Base-by-base conservation (phyloP, 37 sponge, comb jelly and placozoan genomes). In the Ephydatia muelleri region DNA sequence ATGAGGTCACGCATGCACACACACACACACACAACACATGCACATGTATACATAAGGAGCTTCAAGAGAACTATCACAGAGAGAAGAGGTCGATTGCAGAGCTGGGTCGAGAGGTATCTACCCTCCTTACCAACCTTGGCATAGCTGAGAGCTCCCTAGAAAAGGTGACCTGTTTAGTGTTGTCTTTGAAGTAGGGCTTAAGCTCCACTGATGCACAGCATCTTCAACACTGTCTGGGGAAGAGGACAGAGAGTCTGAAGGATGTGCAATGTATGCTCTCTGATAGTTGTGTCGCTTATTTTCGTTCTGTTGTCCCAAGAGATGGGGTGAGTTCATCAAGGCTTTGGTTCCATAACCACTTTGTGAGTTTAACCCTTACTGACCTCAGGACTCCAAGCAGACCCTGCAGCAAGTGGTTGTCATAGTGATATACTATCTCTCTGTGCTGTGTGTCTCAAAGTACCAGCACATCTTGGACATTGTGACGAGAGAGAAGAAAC, bases 381-480 rank as follows among this genome's bases (percentile, higher is more conserved):
- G 3, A 5, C 22, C 27, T 33, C 67, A 87, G 88, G 88, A 87
- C 47, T 48, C 75, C 27, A 82, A 76, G 49, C 69, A n/a, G 31
- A 14, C 80, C 39, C 39, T 75, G 0, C 74, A 87, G 38, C 87
- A 80, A 31, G 67, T 76, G 16, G 88, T 85, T 27, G 29, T 40
- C 2, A 47, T 65, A 49, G 27, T 81, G 6, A 37, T 92, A 27
- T 92, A 89, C 49, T 92, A 83, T 70, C 82, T 92, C 31, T 78
- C 89, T 5, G 77, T 82, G 27, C 47, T 92, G 65, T 82, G 83
- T 78, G 89, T 81, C 25, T 38, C 86, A 43, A 88, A 81, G 75
- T 92, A 92, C 73, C 70, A 73, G 30, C 35, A 22, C 43, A 88
- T 92, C 47, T 47, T 92, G 3, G 68, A 83, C 22, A 33, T 83